These are phyloP conservation scores for Danionella dracula DNA, from an alignment of 2,797 vertebrate species.

Conservation along the genomic window DNA sequence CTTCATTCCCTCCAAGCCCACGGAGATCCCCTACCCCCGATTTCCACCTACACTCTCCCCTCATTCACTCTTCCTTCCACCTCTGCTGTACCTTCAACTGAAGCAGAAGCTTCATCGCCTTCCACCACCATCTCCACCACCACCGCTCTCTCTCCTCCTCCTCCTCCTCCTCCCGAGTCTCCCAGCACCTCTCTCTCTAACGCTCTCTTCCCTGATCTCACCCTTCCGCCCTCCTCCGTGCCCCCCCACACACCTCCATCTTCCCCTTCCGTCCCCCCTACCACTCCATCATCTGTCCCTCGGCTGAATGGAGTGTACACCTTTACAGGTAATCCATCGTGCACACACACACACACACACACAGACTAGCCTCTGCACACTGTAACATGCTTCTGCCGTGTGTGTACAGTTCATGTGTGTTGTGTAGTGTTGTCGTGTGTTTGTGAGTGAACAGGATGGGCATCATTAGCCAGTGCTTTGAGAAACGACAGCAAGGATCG, in stretches of 20 bases:
- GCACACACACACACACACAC: conserved; percentile 5
- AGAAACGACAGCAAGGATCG: not conserved
- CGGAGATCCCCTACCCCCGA: not conserved
- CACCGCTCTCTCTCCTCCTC: not conserved
- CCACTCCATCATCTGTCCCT: conserved; percentile 61
- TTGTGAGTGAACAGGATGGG: not conserved
- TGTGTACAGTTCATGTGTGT: not conserved
- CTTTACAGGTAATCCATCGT: conserved; percentile 69
- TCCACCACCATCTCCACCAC: not conserved
- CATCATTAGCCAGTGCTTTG: not conserved
- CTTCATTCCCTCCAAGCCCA: conserved; percentile 17
- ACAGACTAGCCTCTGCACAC: conserved; percentile 26
- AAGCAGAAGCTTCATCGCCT: not conserved
- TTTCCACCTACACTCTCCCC: not conserved
- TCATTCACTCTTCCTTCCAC: conserved; percentile 1
- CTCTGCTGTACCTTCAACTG: not conserved
- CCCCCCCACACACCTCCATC: conserved; percentile 10
- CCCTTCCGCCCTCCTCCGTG: not conserved
- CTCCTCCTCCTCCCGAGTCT: conserved; percentile 30
- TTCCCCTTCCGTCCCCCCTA: not conserved
- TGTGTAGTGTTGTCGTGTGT: not conserved
- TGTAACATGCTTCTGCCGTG: conserved; percentile 14
- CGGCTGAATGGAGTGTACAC: conserved; percentile 68
- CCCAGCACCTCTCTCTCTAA: conserved; percentile 19
- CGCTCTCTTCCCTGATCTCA: conserved; percentile 23